phyloP scores from a whole-genome alignment of 1,140 invertebrate species.

The Gryllus bimaculatus region DNA sequence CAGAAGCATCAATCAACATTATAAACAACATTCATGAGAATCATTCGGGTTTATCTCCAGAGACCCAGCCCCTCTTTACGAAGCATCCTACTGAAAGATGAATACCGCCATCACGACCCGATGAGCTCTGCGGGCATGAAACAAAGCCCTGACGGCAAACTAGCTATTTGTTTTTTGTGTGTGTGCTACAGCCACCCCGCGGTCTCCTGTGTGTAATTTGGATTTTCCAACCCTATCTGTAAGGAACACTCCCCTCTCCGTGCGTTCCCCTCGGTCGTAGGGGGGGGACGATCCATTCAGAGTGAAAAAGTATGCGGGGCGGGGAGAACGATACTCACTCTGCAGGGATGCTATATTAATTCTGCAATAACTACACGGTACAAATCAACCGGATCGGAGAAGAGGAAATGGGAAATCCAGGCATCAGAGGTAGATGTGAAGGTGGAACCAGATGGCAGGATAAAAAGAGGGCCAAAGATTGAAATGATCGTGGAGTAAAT shows the following conservation, averaged over 20 bases:
- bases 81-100: not conserved
- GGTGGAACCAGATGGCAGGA: too few species aligned
- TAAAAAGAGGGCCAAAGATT: too few species aligned
- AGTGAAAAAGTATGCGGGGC: not conserved
- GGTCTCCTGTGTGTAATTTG: not conserved
- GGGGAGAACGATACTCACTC: not conserved
- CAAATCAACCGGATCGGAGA: not conserved
- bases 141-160: not conserved
- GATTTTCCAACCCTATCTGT: not conserved
- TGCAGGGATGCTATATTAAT: not conserved
- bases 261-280: not conserved
- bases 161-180: not conserved
- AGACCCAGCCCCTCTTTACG: not conserved
- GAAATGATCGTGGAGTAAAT: too few species aligned
- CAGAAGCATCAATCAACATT: not conserved
- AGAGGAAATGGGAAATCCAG: too few species aligned
- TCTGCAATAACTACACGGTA: not conserved
- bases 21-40: not conserved
- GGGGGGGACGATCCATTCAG: too few species aligned
- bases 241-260: not conserved
- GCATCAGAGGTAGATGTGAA: too few species aligned
- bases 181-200: not conserved
- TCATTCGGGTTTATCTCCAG: not conserved
- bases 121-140: not conserved
- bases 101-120: not conserved